A percentile compares a stretch with the other conserved stretches of the same genome.
These are phyloP conservation scores for Troglohyphantes excavatus DNA, from an alignment of 2,888 invertebrate genomes.

Conservation along the genomic window DNA sequence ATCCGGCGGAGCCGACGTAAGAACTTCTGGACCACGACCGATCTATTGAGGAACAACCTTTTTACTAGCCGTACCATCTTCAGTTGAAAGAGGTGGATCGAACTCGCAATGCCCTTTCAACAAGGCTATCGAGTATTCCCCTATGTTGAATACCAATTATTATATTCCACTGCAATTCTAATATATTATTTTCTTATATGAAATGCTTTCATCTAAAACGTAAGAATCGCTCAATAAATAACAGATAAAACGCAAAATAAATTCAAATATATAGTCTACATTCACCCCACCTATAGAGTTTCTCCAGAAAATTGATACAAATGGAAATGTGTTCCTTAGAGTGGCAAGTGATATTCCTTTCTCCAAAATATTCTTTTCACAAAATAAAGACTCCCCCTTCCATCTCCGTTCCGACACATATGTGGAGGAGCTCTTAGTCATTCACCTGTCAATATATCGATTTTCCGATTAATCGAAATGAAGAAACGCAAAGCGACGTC, in stretches of 20 bases:
- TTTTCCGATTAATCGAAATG: conserved; percentile 77
- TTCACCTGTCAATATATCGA: conserved; percentile 74
- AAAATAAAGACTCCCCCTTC: neutral
- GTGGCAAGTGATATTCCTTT: conserved; percentile 4
- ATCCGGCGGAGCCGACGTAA: no score
- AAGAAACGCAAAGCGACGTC: conserved; percentile 73
- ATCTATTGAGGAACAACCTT: no score
- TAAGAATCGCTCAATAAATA: no score
- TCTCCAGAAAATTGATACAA: neutral
- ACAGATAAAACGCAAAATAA: neutral
- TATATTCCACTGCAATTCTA: no score
- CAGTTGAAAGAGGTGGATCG: no score
- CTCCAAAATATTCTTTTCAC: conserved; percentile 18
- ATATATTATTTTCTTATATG: no score
- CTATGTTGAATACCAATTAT: no score
- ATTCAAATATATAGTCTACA: neutral
- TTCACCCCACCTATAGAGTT: neutral
- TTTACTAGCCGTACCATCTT: no score
- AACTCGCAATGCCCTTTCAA: no score
- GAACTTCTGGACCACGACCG: no score
- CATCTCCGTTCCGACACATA: conserved; percentile 30
- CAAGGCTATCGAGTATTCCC: no score
- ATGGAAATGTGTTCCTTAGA: conserved; percentile 4
- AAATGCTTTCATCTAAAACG: no score
- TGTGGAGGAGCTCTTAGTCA: conserved; percentile 55